Evolutionary conservation across 2,888 invertebrate genomes (phyloP).

Genomic region (Gastrophysa polygoni): DNA sequence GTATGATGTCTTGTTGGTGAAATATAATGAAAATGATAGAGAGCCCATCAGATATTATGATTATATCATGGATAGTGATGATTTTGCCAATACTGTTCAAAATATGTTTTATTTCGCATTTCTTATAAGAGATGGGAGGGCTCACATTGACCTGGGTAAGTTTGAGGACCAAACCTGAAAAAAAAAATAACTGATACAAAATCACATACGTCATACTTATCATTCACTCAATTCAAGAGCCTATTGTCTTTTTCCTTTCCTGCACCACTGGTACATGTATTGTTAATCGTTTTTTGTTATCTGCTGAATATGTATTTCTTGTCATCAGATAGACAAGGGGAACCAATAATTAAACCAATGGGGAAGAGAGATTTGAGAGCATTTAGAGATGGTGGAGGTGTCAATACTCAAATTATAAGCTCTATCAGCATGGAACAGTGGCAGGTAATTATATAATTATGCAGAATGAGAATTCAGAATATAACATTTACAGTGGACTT

Average conservation of each 20-base stretch:
- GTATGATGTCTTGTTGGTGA: conserved; percentile 57
- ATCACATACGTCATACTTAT: too few relatives aligned
- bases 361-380: conserved; percentile 42
- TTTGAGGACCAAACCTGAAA: conserved; percentile 4
- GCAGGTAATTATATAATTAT: conserved; percentile 61
- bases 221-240: too few relatives aligned
- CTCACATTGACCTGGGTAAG: conserved; percentile 61
- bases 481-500: too few relatives aligned
- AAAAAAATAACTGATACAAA: neutral
- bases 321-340: conserved; percentile 41
- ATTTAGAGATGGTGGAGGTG: conserved; percentile 45
- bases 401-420: conserved; percentile 64
- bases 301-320: neutral
- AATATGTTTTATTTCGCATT: conserved; percentile 71
- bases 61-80: conserved; percentile 64
- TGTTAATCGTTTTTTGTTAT: too few relatives aligned
- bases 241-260: too few relatives aligned
- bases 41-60: conserved; percentile 65
- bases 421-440: conserved; percentile 63
- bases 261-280: too few relatives aligned
- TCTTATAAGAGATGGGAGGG: conserved; percentile 64
- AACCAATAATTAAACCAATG: conserved; percentile 47
- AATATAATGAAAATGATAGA: conserved; percentile 54
- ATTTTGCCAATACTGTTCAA: conserved; percentile 67
- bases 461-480: too few relatives aligned